These are phyloP conservation scores for Epicauta chinensis DNA, from an alignment of 1,140 invertebrate species.

Conservation along the genomic window DNA sequence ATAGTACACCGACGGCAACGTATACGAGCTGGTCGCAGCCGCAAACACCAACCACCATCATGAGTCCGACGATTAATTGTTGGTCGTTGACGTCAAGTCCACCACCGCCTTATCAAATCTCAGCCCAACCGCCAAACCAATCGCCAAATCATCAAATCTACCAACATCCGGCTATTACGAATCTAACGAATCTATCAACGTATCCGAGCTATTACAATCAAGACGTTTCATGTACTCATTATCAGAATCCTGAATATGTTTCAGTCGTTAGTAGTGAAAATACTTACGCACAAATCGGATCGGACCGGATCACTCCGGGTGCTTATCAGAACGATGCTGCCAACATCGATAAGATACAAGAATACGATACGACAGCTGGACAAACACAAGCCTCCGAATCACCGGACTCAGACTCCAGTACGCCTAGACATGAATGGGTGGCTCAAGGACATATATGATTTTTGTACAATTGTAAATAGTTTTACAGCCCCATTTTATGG, in stretches of 20 bases:
- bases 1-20: conserved; percentile 29
- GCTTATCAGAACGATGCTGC: conserved; percentile 29
- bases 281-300: conserved; percentile 31
- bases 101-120: conserved; percentile 38
- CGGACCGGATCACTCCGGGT: conserved; percentile 22
- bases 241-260: conserved; percentile 38
- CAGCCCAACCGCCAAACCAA: conserved; percentile 35
- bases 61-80: conserved; percentile 37
- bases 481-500: too few species aligned
- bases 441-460: conserved; percentile 22
- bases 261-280: conserved; percentile 24
- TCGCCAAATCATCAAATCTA: conserved; percentile 41
- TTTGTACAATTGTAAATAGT: too few species aligned
- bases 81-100: conserved; percentile 40
- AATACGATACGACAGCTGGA: conserved; percentile 20
- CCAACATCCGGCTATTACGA: conserved; percentile 33
- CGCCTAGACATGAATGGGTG: conserved; percentile 28
- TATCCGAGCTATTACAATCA: conserved; percentile 40
- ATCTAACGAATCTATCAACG: conserved; percentile 35
- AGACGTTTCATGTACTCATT: conserved; percentile 31
- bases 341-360: conserved; percentile 16
- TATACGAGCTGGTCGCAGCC: conserved; percentile 39
- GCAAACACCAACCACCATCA: conserved; percentile 33
- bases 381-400: conserved; percentile 25
- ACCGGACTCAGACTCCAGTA: conserved; percentile 19